These are phyloP conservation scores for Stomorhina lunata DNA, from an alignment of 2,888 invertebrate species.

Conservation along the genomic window DNA sequence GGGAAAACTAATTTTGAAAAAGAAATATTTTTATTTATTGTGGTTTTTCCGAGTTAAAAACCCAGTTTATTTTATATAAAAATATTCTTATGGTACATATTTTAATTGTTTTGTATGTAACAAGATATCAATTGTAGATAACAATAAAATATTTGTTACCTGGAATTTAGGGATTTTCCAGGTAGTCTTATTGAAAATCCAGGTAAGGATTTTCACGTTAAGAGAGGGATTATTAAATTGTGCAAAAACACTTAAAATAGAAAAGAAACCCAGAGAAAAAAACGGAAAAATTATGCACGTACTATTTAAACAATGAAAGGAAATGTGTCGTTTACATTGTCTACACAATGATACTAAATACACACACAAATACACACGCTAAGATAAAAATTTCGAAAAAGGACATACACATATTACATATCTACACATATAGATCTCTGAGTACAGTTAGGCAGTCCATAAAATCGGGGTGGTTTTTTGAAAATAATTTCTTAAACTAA, in stretches of 20 bases:
- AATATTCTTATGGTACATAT: constrained; percentile 53
- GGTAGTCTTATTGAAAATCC: constrained; percentile 58
- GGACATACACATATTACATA: not conserved
- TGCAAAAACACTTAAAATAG: constrained; percentile 14
- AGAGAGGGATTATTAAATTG: constrained; percentile 27
- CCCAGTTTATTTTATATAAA: constrained; percentile 43
- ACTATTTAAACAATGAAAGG: constrained; percentile 39
- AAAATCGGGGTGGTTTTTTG: constrained; percentile 4
- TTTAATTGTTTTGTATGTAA: constrained; percentile 44
- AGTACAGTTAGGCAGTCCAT: not conserved
- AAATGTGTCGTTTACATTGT: constrained; percentile 25
- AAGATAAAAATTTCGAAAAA: not conserved
- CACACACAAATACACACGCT: constrained; percentile 20
- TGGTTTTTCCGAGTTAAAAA: constrained; percentile 72
- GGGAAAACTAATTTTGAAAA: not conserved
- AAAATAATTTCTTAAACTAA: constrained; percentile 9
- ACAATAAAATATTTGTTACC: constrained; percentile 35
- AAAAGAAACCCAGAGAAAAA: not conserved
- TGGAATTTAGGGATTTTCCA: constrained; percentile 63
- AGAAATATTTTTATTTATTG: not conserved
- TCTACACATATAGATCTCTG: not conserved
- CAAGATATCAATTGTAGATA: constrained; percentile 23
- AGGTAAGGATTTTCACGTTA: constrained; percentile 25
- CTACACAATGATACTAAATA: constrained; percentile 42
- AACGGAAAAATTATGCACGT: constrained; percentile 13